Percentiles rank a stretch among this genome's conserved stretches.
Conservation (phyloP, 35 echinoderm and acorn worm genomes). For the Apostichopus californicus region DNA sequence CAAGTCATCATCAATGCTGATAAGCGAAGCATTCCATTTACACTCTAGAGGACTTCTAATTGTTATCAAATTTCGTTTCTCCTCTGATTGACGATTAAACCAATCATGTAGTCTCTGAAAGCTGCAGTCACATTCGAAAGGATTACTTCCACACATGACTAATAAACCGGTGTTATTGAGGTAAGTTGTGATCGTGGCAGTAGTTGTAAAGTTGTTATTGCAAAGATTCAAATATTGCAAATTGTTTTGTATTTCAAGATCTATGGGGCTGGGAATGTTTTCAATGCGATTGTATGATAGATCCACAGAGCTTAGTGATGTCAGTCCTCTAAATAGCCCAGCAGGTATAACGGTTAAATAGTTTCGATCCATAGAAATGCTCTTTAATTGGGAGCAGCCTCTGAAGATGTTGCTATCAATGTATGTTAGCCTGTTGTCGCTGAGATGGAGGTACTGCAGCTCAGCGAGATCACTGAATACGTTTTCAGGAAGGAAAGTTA, state of each 20-base stretch:
- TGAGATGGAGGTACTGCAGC: too few relatives aligned
- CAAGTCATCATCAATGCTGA: neutral
- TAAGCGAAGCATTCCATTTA: neutral
- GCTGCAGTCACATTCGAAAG: neutral
- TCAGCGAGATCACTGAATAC: too few relatives aligned
- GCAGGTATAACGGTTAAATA: neutral
- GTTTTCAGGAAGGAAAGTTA: too few relatives aligned
- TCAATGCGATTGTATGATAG: neutral
- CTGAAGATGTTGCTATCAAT: too few relatives aligned
- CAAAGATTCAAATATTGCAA: neutral
- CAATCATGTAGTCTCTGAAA: neutral
- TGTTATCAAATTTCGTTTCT: neutral
- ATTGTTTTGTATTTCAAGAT: neutral
- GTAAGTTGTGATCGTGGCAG: neutral
- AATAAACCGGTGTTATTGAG: neutral
- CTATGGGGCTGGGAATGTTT: neutral
- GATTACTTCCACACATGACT: neutral
- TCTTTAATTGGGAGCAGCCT: too few relatives aligned
- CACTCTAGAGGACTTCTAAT: neutral
- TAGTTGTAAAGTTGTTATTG: neutral
- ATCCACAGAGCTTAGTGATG: neutral
- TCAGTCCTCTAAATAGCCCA: neutral
- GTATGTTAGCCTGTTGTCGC: too few relatives aligned
- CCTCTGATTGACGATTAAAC: neutral
- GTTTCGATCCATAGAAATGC: too few relatives aligned